Base-by-base conservation (phyloP, 2,113 vertebrate species). In the Elephantulus edwardii region DNA sequence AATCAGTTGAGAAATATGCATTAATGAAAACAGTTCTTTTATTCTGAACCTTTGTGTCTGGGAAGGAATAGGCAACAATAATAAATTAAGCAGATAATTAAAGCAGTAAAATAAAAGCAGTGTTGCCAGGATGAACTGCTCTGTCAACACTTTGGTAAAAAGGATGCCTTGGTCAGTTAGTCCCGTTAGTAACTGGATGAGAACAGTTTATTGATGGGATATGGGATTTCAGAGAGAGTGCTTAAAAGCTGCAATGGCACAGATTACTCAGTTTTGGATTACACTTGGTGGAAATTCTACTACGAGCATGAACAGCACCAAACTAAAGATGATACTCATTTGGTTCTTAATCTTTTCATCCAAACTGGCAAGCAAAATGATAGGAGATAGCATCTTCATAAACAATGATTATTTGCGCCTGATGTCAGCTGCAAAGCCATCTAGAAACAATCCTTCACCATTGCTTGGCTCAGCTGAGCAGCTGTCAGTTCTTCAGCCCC, bases 401-500 rank as follows among this genome's bases (percentile, higher is more conserved):
- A n/a, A 78, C 2, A 91, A 5, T 10, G 54, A 40, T 90, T 58
- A 92, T 96, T 72, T 92, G n/a, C 81, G 60, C 81, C 84, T 58
- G 5, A 13, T 56, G 19, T 80, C 89, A 93, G 66, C 90, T 82
- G n/a, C 2, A 3, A 91, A 81, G n/a, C 3, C 8, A 90, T 86
- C 83, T 72, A 93, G 71, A 91, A 92, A 76, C 89, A 52, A 16
- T 68, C 9, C 75, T 9, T 80, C 58, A 26, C 88, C 83, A 82
- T 89, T 9, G 42, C 89, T 40, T 46, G 1, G 42, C 77, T 75
- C 72, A 92, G 35, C 62, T 42, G 92, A 93, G 81, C 97, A 97
- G 95, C 94, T 97, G 97, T 93, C 71, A 22, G 91, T 75, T 66
- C 70, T 42, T 54, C 64, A 93, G 90, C 84, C 95, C 91, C 44